These are phyloP conservation scores for Drosophila dunni DNA, from an alignment of 1,140 invertebrate genomes.

Conservation along the genomic window DNA sequence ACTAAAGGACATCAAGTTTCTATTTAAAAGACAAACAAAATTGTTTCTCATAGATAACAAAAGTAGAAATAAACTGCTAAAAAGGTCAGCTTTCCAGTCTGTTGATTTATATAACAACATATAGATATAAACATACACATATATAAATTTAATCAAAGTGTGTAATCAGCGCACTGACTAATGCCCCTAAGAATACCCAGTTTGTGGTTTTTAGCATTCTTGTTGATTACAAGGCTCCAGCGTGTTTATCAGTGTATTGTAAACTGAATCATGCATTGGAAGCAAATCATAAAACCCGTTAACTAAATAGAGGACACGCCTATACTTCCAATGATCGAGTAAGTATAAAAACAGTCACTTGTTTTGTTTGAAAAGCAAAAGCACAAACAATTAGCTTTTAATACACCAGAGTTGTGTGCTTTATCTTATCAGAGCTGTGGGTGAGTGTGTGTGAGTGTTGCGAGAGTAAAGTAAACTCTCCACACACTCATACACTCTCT, in stretches of 20 bases:
- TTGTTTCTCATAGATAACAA: too few species aligned
- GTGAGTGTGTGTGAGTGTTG: slow-evolving; percentile 3
- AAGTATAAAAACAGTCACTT: slow-evolving; percentile 29
- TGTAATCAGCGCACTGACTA: slow-evolving; percentile 28
- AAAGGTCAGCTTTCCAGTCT: too few species aligned
- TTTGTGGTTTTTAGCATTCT: neutral
- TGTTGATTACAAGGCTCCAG: slow-evolving; percentile 34
- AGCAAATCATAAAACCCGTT: slow-evolving; percentile 9
- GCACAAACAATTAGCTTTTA: slow-evolving; percentile 64
- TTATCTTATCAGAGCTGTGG: slow-evolving; percentile 62
- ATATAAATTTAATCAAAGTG: slow-evolving; percentile 16
- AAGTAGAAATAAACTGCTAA: too few species aligned
- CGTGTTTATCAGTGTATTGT: slow-evolving; percentile 39
- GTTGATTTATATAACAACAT: neutral
- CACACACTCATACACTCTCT: slow-evolving; percentile 16
- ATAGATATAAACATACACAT: neutral
- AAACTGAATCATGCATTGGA: slow-evolving; percentile 67
- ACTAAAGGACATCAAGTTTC: too few species aligned
- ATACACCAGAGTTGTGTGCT: slow-evolving; percentile 36
- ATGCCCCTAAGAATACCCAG: neutral
- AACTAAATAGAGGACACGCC: slow-evolving; percentile 11
- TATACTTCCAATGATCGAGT: slow-evolving; percentile 5
- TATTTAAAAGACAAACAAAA: too few species aligned
- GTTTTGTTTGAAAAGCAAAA: slow-evolving; percentile 61
- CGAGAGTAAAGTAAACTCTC: slow-evolving; percentile 26